Base-by-base conservation (phyloP, 37 sponge, comb jelly and placozoan genomes). In the Spongilla lacustris region DNA sequence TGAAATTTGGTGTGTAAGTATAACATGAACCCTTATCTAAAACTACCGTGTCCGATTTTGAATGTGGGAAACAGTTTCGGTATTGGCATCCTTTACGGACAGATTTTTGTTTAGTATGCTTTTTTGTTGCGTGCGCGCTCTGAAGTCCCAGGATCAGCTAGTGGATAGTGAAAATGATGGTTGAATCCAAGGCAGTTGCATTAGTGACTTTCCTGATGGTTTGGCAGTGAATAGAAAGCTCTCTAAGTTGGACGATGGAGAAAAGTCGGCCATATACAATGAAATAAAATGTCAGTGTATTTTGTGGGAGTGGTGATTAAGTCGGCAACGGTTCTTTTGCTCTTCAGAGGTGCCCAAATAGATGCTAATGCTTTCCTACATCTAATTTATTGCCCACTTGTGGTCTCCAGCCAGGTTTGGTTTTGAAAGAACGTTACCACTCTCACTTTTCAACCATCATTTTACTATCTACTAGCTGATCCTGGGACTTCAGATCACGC, bases 81-180 rank as follows among this genome's bases (percentile, higher is more conserved):
- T 58, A 58, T 58, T 58, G 58, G 58, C 58, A 58, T 58, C 58
- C 19, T 58, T 58, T 58, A 58, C n/a, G 11, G 58, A 58, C 58
- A 58, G 58, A 58, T 58, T 58, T 58, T 58, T 41, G 41, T 41
- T 41, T 58, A 6, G 58, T 58, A 58, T 58, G 58, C 58, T 58
- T 8, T 58, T 58, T 58, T 58, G 58, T 58, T 58, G 58, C 58
- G 58, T 58, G 58, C 58, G 58, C 19, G 58, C 4, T 58, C 58
- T 58, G 58, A 58, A 58, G 58, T 58, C 58, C 58, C 58, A 58
- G 58, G 58, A 58, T 58, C 58, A 58, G 58, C 58, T 58, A 58
- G 19, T 58, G 21, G 58, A 58, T 58, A 58, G 58, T 58, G 11
- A 41, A 58, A 58, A 58, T 58, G 58, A 58, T 58, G 58, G 58